Evolutionary conservation across 2,888 invertebrate species (phyloP), one percentile per base, ranked within the genome.

Genomic region (Caenorhabditis uteleia): DNA sequence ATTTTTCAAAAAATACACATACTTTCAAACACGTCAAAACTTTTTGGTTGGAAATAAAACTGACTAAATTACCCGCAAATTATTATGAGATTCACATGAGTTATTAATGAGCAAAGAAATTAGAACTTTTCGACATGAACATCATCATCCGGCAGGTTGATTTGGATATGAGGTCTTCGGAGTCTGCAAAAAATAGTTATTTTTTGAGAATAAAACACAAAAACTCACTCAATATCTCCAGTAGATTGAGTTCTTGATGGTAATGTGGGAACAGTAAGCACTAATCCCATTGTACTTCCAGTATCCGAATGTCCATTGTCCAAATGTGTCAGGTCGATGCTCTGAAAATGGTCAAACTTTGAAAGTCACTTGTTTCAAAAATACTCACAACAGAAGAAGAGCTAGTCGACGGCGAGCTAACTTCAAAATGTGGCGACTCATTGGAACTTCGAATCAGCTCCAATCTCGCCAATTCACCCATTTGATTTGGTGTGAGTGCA

Each of bases 71-170:
- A n/a, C n/a, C n/a, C n/a, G n/a, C n/a, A n/a, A n/a, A n/a, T n/a
- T n/a, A n/a, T n/a, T n/a, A n/a, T n/a, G n/a, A n/a, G n/a, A n/a
- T n/a, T n/a, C n/a, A n/a, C n/a, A n/a, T n/a, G n/a, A n/a, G n/a
- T n/a, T n/a, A n/a, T n/a, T n/a, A n/a, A n/a, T n/a, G n/a, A 29
- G 31, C 21, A 6, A 26, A 21, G 18, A 43, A 23, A 49, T 29
- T 36, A 58, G 23, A 60, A 54, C 27, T 60, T 60, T 33, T 60
- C 60, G 23, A 48, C 43, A 26, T 54, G 54, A 47, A 49, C 34
- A 33, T 31, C 44, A 44, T 48, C 44, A 21, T 60, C 60, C 20
- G 60, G 60, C 20, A 60, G 31, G 16, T 60, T 45, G 7, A 60
- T 60, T 44, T 53, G 53, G 7, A 60, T 54, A 7, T 20, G 25